Conservation (phyloP, 2,113 vertebrate species). For the Thamnophis sirtalis region DNA sequence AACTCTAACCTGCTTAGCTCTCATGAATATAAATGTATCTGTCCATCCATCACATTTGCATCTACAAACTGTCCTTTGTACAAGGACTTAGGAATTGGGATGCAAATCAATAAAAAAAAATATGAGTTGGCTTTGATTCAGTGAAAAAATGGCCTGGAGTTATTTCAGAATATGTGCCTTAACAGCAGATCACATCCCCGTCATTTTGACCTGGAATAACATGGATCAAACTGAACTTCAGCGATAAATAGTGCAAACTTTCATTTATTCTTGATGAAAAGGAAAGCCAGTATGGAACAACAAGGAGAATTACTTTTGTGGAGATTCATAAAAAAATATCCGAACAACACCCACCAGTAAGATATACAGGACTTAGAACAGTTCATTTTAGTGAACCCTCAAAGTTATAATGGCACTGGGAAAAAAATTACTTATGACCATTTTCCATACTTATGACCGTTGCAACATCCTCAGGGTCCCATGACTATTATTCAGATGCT, state of each 20-base stretch:
- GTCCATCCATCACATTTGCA: constrained; percentile 55
- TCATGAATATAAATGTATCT: constrained; percentile 60
- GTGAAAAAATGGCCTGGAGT: constrained; percentile 28
- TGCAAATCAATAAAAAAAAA: constrained; percentile 47
- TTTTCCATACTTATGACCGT: no score
- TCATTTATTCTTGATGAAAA: background rate
- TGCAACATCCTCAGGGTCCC: no score
- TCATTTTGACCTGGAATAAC: background rate
- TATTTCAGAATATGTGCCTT: background rate
- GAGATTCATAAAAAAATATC: background rate
- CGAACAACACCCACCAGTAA: background rate
- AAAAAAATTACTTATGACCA: no score
- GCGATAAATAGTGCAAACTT: background rate
- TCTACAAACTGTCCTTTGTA: constrained; percentile 50
- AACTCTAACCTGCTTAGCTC: constrained; percentile 50
- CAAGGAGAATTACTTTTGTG: background rate
- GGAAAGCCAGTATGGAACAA: background rate
- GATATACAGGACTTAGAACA: no score
- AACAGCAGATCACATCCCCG: background rate
- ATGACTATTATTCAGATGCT: no score
- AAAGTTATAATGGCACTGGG: no score
- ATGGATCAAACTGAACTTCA: background rate
- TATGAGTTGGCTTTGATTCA: constrained; percentile 33
- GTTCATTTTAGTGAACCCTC: no score
- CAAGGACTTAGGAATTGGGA: constrained; percentile 47